Percentiles rank a stretch among this genome's conserved stretches.
Evolutionary conservation across 2,888 invertebrate species (phyloP).

Genomic region (Eupithecia dodoneata): DNA sequence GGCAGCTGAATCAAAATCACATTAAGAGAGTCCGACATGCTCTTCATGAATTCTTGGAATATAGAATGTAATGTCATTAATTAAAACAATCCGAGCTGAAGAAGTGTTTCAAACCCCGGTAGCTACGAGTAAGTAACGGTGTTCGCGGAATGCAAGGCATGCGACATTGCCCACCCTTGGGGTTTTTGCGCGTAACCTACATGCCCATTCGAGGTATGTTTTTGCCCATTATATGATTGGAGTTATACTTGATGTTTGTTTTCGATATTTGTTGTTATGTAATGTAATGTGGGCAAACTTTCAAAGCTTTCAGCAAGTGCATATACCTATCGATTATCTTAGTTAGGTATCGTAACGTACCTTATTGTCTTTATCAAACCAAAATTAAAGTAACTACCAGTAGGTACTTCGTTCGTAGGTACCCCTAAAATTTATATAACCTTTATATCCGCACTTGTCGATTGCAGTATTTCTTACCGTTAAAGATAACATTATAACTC

Average conservation of each 20-base stretch:
- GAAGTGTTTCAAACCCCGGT: constrained; percentile 1
- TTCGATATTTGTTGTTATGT: too few species aligned
- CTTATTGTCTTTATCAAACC: too few species aligned
- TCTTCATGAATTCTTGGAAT: not conserved
- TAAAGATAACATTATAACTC: too few species aligned
- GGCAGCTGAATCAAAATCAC: not conserved
- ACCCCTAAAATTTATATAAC: too few species aligned
- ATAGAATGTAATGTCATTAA: not conserved
- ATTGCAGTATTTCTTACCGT: not conserved
- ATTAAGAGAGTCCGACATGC: not conserved
- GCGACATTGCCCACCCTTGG: constrained; percentile 32
- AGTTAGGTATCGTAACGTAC: too few species aligned
- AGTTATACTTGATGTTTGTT: not conserved
- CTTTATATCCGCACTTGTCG: not conserved
- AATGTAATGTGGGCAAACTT: too few species aligned
- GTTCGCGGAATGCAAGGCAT: constrained; percentile 16
- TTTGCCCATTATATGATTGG: constrained; percentile 20
- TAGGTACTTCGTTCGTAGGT: too few species aligned
- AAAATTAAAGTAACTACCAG: too few species aligned
- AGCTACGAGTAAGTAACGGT: constrained; percentile 15
- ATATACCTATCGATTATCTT: too few species aligned
- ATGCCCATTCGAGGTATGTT: constrained; percentile 26
- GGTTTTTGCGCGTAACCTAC: constrained; percentile 34
- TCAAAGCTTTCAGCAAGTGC: too few species aligned
- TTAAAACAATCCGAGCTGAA: not conserved